phyloP scores from a whole-genome alignment of 2,888 invertebrate species.

The Diaperis boleti region DNA sequence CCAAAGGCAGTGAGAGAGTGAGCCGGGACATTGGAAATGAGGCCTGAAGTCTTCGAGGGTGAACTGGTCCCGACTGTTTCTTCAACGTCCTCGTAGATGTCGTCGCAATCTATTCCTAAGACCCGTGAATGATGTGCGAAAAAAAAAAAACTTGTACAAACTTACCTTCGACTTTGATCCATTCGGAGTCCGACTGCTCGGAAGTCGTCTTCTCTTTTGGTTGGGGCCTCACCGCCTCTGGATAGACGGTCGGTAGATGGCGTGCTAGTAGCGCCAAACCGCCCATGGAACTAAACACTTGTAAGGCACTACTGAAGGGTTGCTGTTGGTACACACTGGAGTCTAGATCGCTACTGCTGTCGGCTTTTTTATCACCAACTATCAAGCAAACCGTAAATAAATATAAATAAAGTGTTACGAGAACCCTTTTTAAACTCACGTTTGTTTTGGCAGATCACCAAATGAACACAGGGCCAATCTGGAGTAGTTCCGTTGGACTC shows the following conservation, averaged over 20 bases:
- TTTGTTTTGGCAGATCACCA: constrained; percentile 63
- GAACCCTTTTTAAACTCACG: no score
- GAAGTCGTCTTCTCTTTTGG: constrained; percentile 72
- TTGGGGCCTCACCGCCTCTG: constrained; percentile 74
- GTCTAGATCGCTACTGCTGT: constrained; percentile 29
- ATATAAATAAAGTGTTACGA: no score
- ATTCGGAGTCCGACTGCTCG: constrained; percentile 66
- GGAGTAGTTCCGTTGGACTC: constrained; percentile 58
- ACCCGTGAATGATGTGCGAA: no score
- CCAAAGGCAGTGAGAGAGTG: constrained; percentile 94
- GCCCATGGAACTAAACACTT: constrained; percentile 89
- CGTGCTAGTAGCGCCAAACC: constrained; percentile 91
- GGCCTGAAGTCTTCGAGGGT: constrained; percentile 67
- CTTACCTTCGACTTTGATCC: constrained; percentile 68
- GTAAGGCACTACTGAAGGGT: constrained; percentile 73
- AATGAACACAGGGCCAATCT: constrained; percentile 65
- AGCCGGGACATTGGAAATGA: constrained; percentile 81
- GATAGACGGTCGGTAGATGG: constrained; percentile 89
- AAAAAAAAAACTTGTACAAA: no score
- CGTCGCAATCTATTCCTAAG: constrained; percentile 68
- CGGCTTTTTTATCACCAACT: constrained; percentile 39
- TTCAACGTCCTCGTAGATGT: constrained; percentile 74
- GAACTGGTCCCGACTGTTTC: constrained; percentile 68
- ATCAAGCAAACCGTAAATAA: constrained; percentile 9
- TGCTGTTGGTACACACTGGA: constrained; percentile 49